Percentiles rank a stretch among this genome's conserved stretches.
Evolutionary conservation across 2,797 vertebrate genomes (phyloP).

Genomic region (Alectoris magna): DNA sequence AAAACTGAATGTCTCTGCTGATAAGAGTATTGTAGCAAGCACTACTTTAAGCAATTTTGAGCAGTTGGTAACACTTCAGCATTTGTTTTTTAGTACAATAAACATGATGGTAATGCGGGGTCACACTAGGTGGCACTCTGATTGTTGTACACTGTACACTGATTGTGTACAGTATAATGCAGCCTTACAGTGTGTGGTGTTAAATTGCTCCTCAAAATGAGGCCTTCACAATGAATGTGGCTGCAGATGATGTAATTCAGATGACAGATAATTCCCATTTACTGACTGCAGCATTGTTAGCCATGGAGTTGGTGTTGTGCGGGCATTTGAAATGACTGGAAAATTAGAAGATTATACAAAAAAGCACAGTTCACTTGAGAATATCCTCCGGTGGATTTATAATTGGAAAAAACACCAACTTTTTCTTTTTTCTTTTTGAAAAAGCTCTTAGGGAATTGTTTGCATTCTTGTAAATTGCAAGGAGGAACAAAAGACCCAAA

Average conservation of each 20-base stretch:
- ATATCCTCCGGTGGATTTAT: neutral
- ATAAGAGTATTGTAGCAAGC: neutral
- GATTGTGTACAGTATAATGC: conserved; percentile 24
- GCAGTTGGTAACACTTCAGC: neutral
- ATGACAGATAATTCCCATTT: conserved; percentile 58
- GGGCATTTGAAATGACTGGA: conserved; percentile 20
- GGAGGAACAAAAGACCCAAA: neutral
- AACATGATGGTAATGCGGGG: fast-evolving
- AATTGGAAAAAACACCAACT: neutral
- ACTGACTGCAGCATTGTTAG: conserved; percentile 38
- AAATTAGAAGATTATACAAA: neutral
- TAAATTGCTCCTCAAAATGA: conserved; percentile 27
- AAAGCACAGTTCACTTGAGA: neutral
- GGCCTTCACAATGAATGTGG: conserved; percentile 22
- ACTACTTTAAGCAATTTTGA: neutral
- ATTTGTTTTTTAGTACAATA: neutral
- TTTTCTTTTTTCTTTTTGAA: neutral
- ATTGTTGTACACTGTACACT: neutral
- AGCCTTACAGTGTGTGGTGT: conserved; percentile 28
- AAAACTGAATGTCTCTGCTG: neutral
- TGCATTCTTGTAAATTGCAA: neutral
- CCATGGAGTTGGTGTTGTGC: neutral
- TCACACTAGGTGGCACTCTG: conserved; percentile 77
- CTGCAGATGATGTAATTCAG: conserved; percentile 56
- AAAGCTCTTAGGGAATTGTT: neutral